Evolutionary conservation across 2,797 vertebrate genomes (phyloP).

Genomic region (Botia almorhae): DNA sequence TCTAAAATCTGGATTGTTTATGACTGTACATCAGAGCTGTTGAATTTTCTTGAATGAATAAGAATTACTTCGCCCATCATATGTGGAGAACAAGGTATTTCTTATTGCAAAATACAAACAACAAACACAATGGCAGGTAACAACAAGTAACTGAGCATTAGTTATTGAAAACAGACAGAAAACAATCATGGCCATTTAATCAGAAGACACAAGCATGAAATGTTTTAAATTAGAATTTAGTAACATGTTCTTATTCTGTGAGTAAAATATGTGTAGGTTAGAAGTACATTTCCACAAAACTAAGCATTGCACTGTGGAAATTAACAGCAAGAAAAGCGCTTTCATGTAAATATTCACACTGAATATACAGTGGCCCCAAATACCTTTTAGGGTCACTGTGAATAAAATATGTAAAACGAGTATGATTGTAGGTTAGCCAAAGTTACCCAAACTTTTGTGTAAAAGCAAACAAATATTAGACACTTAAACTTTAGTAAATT

Average conservation of each 20-base stretch:
- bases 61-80: too few relatives aligned
- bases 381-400: not conserved
- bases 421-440: not conserved
- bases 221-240: not conserved
- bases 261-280: not conserved
- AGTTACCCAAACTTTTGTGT: not conserved
- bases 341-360: not conserved
- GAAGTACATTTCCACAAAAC: not conserved
- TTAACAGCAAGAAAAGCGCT: not conserved
- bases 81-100: not conserved
- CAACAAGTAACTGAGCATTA: not conserved
- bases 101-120: not conserved
- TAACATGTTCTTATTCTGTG: not conserved
- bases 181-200: slow-evolving; percentile 1
- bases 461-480: slow-evolving; percentile 18
- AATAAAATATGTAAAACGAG: not conserved
- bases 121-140: not conserved
- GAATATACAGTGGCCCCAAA: not conserved
- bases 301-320: not conserved
- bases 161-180: not conserved
- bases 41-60: too few relatives aligned
- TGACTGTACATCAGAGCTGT: too few relatives aligned
- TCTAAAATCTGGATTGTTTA: too few relatives aligned
- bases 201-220: not conserved
- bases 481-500: not conserved